Conservation (phyloP, 2,113 vertebrate species). For the Plectropomus leopardus region DNA sequence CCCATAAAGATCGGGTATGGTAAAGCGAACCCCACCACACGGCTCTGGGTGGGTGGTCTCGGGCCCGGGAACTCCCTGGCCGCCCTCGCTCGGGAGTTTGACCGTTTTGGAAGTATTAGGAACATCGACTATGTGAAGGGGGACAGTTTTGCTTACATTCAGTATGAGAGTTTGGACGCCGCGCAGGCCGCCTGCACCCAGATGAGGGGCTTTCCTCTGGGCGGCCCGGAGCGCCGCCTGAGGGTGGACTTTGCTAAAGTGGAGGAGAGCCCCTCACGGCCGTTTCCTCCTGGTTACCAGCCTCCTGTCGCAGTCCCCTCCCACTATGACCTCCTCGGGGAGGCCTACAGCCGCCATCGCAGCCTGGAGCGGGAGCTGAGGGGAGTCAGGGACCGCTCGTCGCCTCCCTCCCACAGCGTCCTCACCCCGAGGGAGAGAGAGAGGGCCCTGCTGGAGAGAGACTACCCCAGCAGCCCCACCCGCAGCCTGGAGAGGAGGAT, state of each 20-base stretch:
- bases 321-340: constrained; percentile 91
- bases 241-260: constrained; percentile 97
- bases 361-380: constrained; percentile 94
- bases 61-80: constrained; percentile 93
- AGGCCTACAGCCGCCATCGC: constrained; percentile 90
- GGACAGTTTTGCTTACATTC: constrained; percentile 97
- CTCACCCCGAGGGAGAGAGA: constrained; percentile 89
- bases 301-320: constrained; percentile 85
- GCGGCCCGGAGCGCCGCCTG: constrained; percentile 91
- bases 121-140: constrained; percentile 98
- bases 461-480: constrained; percentile 88
- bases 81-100: constrained; percentile 94
- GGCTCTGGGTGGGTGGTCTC: constrained; percentile 97
- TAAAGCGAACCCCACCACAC: constrained; percentile 96
- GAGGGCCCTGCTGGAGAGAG: constrained; percentile 88
- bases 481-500: constrained; percentile 89
- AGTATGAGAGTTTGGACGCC: constrained; percentile 97
- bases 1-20: constrained; percentile 97
- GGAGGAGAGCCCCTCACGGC: constrained; percentile 87
- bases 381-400: constrained; percentile 90
- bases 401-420: constrained; percentile 87
- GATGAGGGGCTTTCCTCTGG: constrained; percentile 96
- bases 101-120: constrained; percentile 97
- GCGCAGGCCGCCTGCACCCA: constrained; percentile 96
- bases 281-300: constrained; percentile 89